phyloP scores from a whole-genome alignment of 2,113 vertebrate genomes.

The Cheirogaleus medius region DNA sequence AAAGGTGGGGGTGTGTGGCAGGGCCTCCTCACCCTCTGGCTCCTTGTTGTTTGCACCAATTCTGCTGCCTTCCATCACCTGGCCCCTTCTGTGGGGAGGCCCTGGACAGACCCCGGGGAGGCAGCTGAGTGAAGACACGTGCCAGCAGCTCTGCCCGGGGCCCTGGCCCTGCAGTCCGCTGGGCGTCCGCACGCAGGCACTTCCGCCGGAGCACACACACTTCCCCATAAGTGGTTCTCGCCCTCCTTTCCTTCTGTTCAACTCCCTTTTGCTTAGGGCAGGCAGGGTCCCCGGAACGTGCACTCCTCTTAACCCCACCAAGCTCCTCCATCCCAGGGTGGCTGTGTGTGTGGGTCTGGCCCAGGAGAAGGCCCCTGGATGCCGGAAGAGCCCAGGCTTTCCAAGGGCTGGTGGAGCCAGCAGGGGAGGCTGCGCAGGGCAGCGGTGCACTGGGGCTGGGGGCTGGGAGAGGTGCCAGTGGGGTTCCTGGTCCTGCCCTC shows the following conservation, averaged over 20 bases:
- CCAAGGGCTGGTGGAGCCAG: too few relatives aligned
- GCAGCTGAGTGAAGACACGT: neutral
- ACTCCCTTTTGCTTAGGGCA: neutral
- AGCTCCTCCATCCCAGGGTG: neutral
- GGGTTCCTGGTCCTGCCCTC: neutral
- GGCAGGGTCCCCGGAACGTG: neutral
- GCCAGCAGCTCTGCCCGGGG: neutral
- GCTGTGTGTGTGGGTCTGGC: neutral
- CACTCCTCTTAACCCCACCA: rapidly evolving
- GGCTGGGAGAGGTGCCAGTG: neutral
- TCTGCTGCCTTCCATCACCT: neutral
- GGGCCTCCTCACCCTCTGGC: neutral
- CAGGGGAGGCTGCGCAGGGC: rapidly evolving
- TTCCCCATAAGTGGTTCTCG: neutral
- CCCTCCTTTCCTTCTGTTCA: neutral
- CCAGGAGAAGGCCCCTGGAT: neutral
- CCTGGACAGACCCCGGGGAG: neutral
- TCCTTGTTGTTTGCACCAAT: neutral
- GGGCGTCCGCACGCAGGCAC: too few relatives aligned
- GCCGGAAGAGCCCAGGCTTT: neutral
- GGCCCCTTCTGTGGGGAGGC: too few relatives aligned
- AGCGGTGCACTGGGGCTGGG: neutral
- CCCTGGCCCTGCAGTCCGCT: neutral
- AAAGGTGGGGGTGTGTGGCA: neutral
- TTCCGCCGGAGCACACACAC: neutral